Conservation (phyloP, 2,888 invertebrate species). For the Trachelus troglodyta region DNA sequence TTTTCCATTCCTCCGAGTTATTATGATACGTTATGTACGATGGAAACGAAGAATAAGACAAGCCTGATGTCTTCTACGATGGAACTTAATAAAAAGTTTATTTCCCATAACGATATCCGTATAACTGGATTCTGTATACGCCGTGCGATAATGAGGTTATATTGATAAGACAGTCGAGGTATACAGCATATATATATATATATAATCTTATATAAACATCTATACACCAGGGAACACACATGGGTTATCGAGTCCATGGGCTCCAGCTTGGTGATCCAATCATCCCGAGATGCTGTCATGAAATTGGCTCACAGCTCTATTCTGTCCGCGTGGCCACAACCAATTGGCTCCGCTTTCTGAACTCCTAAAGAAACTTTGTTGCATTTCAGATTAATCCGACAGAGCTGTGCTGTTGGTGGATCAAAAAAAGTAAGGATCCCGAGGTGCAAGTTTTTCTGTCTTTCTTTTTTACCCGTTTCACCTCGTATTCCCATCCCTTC, state of each 20-base stretch:
- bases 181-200: slow-evolving; percentile 6
- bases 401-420: slow-evolving; percentile 17
- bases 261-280: slow-evolving; percentile 56
- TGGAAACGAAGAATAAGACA: not conserved
- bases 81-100: slow-evolving; percentile 42
- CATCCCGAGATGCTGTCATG: slow-evolving; percentile 62
- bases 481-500: not conserved
- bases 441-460: not conserved
- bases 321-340: slow-evolving; percentile 56
- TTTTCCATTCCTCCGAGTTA: not conserved
- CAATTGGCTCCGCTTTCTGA: slow-evolving; percentile 52
- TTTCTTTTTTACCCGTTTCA: slow-evolving; percentile 6
- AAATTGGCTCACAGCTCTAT: slow-evolving; percentile 59
- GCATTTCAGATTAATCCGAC: slow-evolving; percentile 53
- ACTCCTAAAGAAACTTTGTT: slow-evolving; percentile 50
- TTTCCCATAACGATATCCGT: slow-evolving; percentile 36
- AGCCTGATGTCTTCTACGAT: not conserved
- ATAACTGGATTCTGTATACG: slow-evolving; percentile 53
- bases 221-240: slow-evolving; percentile 2
- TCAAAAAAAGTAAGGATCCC: not conserved
- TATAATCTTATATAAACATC: slow-evolving; percentile 7
- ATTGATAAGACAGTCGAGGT: slow-evolving; percentile 44
- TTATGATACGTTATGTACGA: not conserved
- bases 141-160: slow-evolving; percentile 50
- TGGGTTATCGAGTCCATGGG: slow-evolving; percentile 50